Evolutionary conservation across 1,140 invertebrate species (phyloP), one percentile per base, ranked within the genome.

Genomic region (Andricus grossulariae): DNA sequence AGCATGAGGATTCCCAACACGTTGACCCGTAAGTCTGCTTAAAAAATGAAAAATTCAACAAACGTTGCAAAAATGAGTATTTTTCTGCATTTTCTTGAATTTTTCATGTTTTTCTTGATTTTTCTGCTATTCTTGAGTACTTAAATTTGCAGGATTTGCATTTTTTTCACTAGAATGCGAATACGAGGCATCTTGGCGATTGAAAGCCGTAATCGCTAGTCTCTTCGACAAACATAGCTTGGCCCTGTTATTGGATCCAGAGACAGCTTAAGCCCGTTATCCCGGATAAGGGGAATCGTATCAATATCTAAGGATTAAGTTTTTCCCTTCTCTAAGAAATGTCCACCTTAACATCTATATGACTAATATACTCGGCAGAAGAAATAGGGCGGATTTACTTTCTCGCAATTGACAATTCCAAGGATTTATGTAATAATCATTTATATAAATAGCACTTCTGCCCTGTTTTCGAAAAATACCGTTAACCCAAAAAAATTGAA

Each of bases 231-330:
- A 66, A 66, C 57, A 66, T 66, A 39, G 57, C 39, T 66, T 66
- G 57, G 57, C 57, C 39, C 57, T 66, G 25, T 66, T 66, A 66
- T 66, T 66, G 57, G 57, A 66, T 66, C 57, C 57, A 21, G 57
- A 66, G 57, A 66, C 57, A 66, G 57, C 57, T 66, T 66, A 66
- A 66, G 57, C 57, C 57, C 21, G 57, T 66, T 66, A 66, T 66
- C 57, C 32, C 25, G 57, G 57, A 66, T 66, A 66, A 66, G 25
- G 57, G 57, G 57, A 60, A 66, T 66, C 57, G 57, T 66, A 66
- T 66, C 57, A 66, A 66, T 66, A 66, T 66, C 57, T 66, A 66
- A 66, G 57, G 57, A 66, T 66, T 66, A 66, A 66, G 57, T 66
- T 66, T 66, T 66, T 66, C 57, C 39, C 39, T 15, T 25, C 4